Base-by-base conservation (phyloP, 2,113 vertebrate species). In the Coryphaenoides rupestris region DNA sequence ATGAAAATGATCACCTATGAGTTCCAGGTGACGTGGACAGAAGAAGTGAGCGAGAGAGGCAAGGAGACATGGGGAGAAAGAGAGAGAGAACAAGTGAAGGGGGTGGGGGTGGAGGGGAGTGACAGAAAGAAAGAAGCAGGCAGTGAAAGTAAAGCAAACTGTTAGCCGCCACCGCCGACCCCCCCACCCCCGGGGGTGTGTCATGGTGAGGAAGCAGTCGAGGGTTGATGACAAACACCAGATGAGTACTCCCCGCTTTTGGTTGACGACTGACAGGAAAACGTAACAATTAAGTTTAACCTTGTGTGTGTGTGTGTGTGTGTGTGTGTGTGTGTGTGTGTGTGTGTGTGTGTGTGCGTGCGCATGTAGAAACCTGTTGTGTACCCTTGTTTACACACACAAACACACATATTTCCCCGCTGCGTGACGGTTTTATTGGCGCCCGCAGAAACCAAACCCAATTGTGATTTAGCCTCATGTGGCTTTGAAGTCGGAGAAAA, bases 401-500 rank as follows among this genome's bases (percentile, higher is more conserved):
- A n/a, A 40, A 54, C 49, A 63, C 62, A 55, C 7, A 12, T 21
- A 26, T 21, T 10, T 52, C 50, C n/a, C 65, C 55, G 58, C 21
- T 19, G n/a, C 33, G 13, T 40, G 33, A 40, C 5, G 9, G 33
- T 40, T 40, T 40, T 40, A 40, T 40, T 55, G 1, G 65, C 69
- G 62, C 74, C 79, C 57, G 79, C 81, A 85, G 73, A 65, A 71
- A 59, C 66, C 62, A 21, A 68, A 16, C 72, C 65, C 63, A 69
- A 74, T 80, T 14, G 75, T 80, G 74, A 86, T 85, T 85, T 77
- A 83, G 45, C 70, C 69, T 83, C 76, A 74, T 76, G 75, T 78
- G 66, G 72, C 85, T 89, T 88, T 88, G 86, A 85, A 73, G 84
- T 78, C n/a, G n/a, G n/a, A n/a, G n/a, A n/a, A n/a, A n/a, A n/a